Conservation (phyloP, 2,113 vertebrate species). For the Kryptolebias marmoratus region DNA sequence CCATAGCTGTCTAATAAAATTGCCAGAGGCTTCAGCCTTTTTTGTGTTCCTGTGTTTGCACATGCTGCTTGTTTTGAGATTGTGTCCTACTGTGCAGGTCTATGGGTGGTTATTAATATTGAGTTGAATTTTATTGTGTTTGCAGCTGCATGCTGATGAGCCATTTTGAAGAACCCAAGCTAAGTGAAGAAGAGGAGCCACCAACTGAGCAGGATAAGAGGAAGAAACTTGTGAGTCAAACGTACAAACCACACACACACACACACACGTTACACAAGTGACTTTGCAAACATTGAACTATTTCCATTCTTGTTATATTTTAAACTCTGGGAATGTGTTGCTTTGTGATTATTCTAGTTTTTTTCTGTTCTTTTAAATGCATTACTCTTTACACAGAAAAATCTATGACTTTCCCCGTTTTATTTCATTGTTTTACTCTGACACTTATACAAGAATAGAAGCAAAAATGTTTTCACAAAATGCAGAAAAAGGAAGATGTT, state of each 20-base stretch:
- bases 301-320: neutral
- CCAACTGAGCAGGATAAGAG: conserved; percentile 98
- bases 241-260: neutral
- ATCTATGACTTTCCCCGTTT: neutral
- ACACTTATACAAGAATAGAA: neutral
- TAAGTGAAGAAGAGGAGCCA: conserved; percentile 92
- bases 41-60: conserved; percentile 25
- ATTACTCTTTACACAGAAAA: neutral
- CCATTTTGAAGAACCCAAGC: conserved; percentile 89
- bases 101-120: conserved; percentile 64
- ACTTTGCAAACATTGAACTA: neutral
- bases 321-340: neutral
- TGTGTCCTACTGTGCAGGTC: conserved; percentile 42
- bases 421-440: neutral
- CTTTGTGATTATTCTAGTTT: neutral
- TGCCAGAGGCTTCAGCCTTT: conserved; percentile 43
- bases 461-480: too few relatives aligned
- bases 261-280: neutral
- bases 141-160: conserved; percentile 95
- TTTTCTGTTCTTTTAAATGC: neutral
- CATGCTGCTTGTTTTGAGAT: conserved; percentile 41
- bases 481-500: neutral
- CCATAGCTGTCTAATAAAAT: conserved; percentile 11
- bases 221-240: conserved; percentile 88
- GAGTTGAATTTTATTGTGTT: conserved; percentile 64